Percentiles rank a stretch among this genome's conserved stretches.
Evolutionary conservation across 2,888 invertebrate genomes (phyloP).

Genomic region (Gisinianus flammeolus): DNA sequence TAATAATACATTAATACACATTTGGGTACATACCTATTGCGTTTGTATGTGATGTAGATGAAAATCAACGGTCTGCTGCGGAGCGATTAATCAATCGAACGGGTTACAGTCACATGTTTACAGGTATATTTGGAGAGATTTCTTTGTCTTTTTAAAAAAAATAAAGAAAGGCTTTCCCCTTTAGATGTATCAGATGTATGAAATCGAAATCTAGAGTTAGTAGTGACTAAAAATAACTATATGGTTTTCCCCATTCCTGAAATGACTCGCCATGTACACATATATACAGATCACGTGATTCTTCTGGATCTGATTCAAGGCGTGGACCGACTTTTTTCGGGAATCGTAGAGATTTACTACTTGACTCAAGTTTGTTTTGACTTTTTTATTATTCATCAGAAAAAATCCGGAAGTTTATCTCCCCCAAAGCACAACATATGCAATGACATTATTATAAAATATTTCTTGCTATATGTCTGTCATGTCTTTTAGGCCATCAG

Average conservation of each 20-base stretch:
- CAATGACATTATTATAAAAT: too few species aligned
- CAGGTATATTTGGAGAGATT: too few species aligned
- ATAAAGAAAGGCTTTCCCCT: too few species aligned
- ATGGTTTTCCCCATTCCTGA: too few species aligned
- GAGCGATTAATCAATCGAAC: constrained; percentile 45
- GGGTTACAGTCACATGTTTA: constrained; percentile 33
- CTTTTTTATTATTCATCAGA: background rate
- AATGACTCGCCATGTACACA: too few species aligned
- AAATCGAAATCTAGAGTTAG: too few species aligned
- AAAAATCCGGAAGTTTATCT: too few species aligned
- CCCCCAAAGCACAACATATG: too few species aligned
- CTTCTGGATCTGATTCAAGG: constrained; percentile 52
- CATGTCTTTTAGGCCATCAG: background rate
- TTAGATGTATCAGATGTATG: too few species aligned
- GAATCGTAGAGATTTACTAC: constrained; percentile 51
- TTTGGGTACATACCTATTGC: background rate
- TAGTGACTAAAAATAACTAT: too few species aligned
- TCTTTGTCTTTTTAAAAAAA: too few species aligned
- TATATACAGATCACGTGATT: constrained; percentile 52
- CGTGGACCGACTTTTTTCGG: constrained; percentile 48
- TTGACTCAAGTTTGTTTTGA: constrained; percentile 39
- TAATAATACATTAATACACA: background rate
- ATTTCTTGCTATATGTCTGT: background rate
- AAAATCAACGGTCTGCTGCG: constrained; percentile 17
- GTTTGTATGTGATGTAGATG: too few species aligned